Conservation (phyloP, 1,140 invertebrate genomes). For the Drosophila arawakana region DNA sequence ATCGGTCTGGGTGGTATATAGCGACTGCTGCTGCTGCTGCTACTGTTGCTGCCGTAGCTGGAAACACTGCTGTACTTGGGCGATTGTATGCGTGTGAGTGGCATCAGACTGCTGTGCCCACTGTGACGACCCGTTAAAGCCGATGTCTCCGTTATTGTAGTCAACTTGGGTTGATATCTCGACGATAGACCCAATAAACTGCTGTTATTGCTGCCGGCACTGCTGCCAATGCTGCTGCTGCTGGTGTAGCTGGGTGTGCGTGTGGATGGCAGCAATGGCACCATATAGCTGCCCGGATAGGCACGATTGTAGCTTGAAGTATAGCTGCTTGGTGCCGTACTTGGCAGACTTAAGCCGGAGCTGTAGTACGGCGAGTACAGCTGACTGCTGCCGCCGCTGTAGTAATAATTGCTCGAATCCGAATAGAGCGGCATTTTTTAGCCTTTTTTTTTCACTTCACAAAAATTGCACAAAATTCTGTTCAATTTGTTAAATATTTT, state of each 20-base stretch:
- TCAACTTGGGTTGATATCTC: conserved; percentile 89
- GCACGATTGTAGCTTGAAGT: conserved; percentile 74
- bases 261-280: conserved; percentile 63
- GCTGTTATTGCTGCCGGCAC: conserved; percentile 44
- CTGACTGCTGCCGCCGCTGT: conserved; percentile 84
- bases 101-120: conserved; percentile 65
- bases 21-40: conserved; percentile 75
- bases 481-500: conserved; percentile 3
- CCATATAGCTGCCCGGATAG: conserved; percentile 71
- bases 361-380: conserved; percentile 86
- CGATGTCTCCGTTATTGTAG: conserved; percentile 89
- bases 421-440: conserved; percentile 80
- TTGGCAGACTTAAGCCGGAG: conserved; percentile 72
- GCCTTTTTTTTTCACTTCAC: not conserved
- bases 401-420: conserved; percentile 77
- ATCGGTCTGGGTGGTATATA: conserved; percentile 87
- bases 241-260: conserved; percentile 47
- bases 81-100: conserved; percentile 84
- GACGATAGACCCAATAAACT: conserved; percentile 77
- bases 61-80: conserved; percentile 80
- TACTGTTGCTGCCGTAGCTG: conserved; percentile 48
- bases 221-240: conserved; percentile 35
- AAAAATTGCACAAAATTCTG: conserved; percentile 14
- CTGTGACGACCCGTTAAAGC: conserved; percentile 63
- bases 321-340: conserved; percentile 50